Base-by-base conservation (phyloP, 2,888 invertebrate species). In the Amiota communis region DNA sequence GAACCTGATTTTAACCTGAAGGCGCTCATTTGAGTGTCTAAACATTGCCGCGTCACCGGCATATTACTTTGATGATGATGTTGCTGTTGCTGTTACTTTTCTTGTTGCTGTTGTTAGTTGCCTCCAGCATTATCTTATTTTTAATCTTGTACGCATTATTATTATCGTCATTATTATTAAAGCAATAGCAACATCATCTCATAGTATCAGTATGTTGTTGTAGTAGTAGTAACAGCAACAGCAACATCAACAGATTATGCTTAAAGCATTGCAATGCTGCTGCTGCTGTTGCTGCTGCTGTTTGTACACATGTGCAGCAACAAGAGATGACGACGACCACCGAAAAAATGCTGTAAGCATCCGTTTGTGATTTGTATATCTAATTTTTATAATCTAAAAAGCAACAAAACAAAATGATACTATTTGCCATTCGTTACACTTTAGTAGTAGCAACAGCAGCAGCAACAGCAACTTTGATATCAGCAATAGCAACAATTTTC, bases 351-450 rank as follows among this genome's bases (percentile, higher is more conserved):
- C 76, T 76, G 48, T 36, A 46, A 73, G 83, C 85, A 85, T 84
- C 85, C 85, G 85, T 84, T 83, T 81, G 76, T 84, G 85, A 85
- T 85, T 85, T 84, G 84, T 85, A 85, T 85, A 85, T 85, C 84
- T 84, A 83, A 83, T 84, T 82, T 84, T 81, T 81, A 84, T 83
- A 84, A 84, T 85, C 82, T 83, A 74, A 71, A 36, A 36, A 78
- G 77, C 47, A 23, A 53, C n/a, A 59, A 59, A 71, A 49, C 8
- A 36, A 36, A 36, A 36, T 2, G 36, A 36, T 36, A 70, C 72
- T 67, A 68, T 80, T 80, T 79, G 78, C 80, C 76, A 79, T 80
- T 79, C 80, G 80, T 78, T 80, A 78, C 79, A 78, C 77, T 78
- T 75, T 74, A 75, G 49, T n/a, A 17, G 70, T 56, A 53, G 68